phyloP scores from a whole-genome alignment of 2,888 invertebrate species.

The Escarpia spicata region DNA sequence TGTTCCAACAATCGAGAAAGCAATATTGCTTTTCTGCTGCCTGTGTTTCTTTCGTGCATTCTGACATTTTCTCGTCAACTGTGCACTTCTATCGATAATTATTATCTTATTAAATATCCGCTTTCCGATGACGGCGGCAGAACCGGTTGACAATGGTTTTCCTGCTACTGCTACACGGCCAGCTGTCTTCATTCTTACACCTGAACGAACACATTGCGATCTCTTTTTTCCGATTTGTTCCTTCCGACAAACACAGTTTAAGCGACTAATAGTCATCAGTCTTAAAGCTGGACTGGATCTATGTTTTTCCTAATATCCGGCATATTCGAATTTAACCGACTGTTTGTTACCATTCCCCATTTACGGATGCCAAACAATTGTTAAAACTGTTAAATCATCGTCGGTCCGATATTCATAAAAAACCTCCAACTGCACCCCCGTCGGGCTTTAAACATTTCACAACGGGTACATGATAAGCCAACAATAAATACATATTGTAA shows the following conservation, averaged over 20 bases:
- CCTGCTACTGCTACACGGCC: neutral
- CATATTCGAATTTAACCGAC: neutral
- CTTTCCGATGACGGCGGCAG: neutral
- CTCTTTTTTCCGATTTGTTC: neutral
- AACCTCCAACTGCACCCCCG: too few species aligned
- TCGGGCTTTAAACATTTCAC: too few species aligned
- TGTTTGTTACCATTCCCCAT: neutral
- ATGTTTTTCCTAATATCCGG: neutral
- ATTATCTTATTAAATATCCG: neutral
- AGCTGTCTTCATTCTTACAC: neutral
- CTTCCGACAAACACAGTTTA: neutral
- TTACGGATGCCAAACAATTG: neutral
- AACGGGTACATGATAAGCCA: too few species aligned
- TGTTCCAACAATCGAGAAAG: neutral
- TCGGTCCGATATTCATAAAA: too few species aligned
- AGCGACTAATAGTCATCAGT: neutral
- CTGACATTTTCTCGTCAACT: neutral
- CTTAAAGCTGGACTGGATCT: neutral
- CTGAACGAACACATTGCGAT: neutral
- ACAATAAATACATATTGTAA: too few species aligned
- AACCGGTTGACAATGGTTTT: neutral
- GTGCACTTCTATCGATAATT: neutral
- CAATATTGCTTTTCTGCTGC: neutral
- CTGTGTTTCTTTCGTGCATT: neutral
- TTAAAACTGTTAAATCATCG: too few species aligned